Conservation (phyloP, 2,113 vertebrate species). For the Ageneiosus marmoratus region DNA sequence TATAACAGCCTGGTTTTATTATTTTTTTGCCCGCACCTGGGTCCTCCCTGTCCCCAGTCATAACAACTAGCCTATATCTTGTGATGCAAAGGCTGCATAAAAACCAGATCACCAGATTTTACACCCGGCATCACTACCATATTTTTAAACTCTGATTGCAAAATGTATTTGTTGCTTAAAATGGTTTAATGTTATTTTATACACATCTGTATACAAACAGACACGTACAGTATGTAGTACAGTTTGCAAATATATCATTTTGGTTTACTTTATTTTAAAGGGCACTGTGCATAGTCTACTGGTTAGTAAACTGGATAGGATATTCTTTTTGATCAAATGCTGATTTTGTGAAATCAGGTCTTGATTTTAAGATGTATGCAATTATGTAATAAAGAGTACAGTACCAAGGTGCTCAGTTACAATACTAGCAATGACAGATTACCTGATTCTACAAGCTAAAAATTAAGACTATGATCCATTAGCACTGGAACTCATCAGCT, state of each 20-base stretch:
- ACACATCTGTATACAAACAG: too few species aligned
- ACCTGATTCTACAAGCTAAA: not conserved
- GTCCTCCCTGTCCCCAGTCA: too few species aligned
- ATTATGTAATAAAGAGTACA: not conserved
- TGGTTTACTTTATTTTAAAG: too few species aligned
- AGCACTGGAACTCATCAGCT: not conserved
- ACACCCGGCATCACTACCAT: too few species aligned
- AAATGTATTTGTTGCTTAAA: not conserved
- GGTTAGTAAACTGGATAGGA: not conserved
- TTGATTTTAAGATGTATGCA: not conserved
- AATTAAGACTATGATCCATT: not conserved
- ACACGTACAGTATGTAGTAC: too few species aligned
- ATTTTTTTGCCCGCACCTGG: too few species aligned
- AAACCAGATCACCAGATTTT: too few species aligned
- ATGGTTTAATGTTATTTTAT: not conserved
- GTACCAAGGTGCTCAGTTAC: not conserved
- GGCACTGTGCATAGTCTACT: not conserved
- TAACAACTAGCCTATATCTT: too few species aligned
- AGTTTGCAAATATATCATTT: too few species aligned
- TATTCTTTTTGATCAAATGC: not conserved
- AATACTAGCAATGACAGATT: not conserved
- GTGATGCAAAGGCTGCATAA: too few species aligned
- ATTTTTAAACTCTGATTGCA: too few species aligned
- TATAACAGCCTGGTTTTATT: too few species aligned
- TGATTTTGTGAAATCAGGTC: not conserved